A percentile compares a stretch with the other conserved stretches of the same genome.
These are phyloP conservation scores for Steinernema scapterisci DNA, from an alignment of 2,888 invertebrate genomes.

Conservation along the genomic window DNA sequence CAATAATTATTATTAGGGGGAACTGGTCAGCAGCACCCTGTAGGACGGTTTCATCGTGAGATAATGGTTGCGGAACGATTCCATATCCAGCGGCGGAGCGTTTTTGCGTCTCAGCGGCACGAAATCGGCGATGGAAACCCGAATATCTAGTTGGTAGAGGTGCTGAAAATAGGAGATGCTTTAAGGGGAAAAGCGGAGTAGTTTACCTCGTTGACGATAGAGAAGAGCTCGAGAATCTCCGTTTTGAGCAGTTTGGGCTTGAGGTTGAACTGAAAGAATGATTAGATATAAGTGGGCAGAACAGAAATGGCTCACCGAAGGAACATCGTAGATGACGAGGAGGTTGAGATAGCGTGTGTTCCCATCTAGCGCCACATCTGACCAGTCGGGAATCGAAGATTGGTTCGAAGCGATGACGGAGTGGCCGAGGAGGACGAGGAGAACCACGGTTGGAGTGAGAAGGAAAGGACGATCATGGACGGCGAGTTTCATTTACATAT, in stretches of 20 bases:
- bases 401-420: neutral
- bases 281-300: neutral
- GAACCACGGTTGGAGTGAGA: neutral
- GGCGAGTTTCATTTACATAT: conserved; percentile 11
- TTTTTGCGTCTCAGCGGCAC: conserved; percentile 12
- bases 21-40: neutral
- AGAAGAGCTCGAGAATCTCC: conserved; percentile 6
- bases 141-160: conserved; percentile 12
- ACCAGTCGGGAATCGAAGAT: conserved; percentile 15
- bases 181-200: neutral
- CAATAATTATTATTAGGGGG: too few relatives aligned
- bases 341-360: neutral
- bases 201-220: neutral
- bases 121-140: conserved; percentile 12
- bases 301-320: neutral
- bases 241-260: conserved; percentile 5
- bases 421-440: neutral
- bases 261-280: conserved; percentile 6
- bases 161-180: too few relatives aligned
- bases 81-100: conserved; percentile 20
- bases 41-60: conserved; percentile 5
- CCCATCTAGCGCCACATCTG: conserved; percentile 1
- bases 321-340: conserved; percentile 10
- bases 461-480: neutral
- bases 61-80: conserved; percentile 11